Base-by-base conservation (phyloP, 2,888 invertebrate species). In the Clepsis dumicolana region DNA sequence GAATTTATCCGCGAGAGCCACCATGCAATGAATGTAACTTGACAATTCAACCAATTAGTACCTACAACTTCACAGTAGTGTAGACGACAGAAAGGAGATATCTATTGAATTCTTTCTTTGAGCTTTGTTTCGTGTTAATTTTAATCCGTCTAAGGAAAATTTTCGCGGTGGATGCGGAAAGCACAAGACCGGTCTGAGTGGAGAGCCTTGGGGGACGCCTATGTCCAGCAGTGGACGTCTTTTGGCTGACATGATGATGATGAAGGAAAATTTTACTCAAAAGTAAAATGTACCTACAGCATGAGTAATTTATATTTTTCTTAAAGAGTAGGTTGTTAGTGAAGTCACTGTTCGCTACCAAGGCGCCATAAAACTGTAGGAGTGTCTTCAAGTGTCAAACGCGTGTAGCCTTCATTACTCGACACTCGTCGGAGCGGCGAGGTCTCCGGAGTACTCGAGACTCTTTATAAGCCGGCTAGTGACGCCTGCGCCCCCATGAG, bases 391-490 rank as follows among this genome's bases (percentile, higher is more conserved):
- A 68, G 74, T 73, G 77, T 74, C 73, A 71, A 74, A 76, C 74
- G 77, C 74, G 73, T 76, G 80, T 77, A 75, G 78, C 77, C 70
- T 74, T 77, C 81, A 79, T 76, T 76, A 74, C 73, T 73, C 72
- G 73, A 72, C 76, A 73, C 80, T 82, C 72, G 73, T 76, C 62
- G 74, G 72, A 75, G 75, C 69, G 75, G 72, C 72, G 69, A 72
- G 75, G 75, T 73, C 79, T 77, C 76, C 74, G 74, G 72, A 74
- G 75, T 78, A 80, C 82, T 84, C 74, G 71, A 82, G 83, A 81
- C 80, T 82, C 80, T 82, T 81, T 81, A 83, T 84, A 82, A 84
- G 80, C 80, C 77, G 71, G 75, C 78, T 75, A 77, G 75, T 74
- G 75, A 74, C 75, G 74, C 76, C 77, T 70, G 71, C 74, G 71